Evolutionary conservation across 1,140 invertebrate genomes (phyloP), one percentile per base, ranked within the genome.

Genomic region (Rhizoglyphus robini): DNA sequence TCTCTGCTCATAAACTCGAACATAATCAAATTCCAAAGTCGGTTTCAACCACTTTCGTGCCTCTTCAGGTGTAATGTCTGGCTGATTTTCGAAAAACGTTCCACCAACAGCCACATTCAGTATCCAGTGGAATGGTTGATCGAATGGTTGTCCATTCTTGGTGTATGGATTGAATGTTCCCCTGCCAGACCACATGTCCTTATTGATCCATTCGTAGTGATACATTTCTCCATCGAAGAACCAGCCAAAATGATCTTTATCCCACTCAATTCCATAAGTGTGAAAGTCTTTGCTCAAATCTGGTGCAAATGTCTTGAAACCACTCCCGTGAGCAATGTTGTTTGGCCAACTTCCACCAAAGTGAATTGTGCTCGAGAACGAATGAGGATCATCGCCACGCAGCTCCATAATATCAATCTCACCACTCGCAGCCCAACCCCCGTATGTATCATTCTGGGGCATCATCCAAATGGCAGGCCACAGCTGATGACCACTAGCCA

Each of bases 201-300:
- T 15, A 8, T 46, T 31, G 13, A 41, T 47, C 4, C 20, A 32
- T 4, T 29, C 38, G 2, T n/a, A n/a, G n/a, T n/a, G n/a, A n/a
- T n/a, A n/a, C n/a, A n/a, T n/a, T n/a, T n/a, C n/a, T n/a, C n/a
- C n/a, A n/a, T n/a, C n/a, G n/a, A n/a, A n/a, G n/a, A n/a, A n/a
- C n/a, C n/a, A n/a, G n/a, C n/a, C n/a, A n/a, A n/a, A n/a, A n/a
- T n/a, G n/a, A n/a, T n/a, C n/a, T n/a, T n/a, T n/a, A n/a, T n/a
- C n/a, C n/a, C n/a, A n/a, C n/a, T n/a, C n/a, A 36, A 75, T 73
- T 29, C 67, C 65, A 41, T 70, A 66, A 51, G 71, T 67, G 61
- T 71, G 68, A 73, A 74, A 76, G 47, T 73, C 69, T 2, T 75
- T 51, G 11, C 27, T 69, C 64, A 71, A 76, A 23, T 67, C 71